A percentile compares a stretch with the other conserved stretches of the same genome.
phyloP scores from a whole-genome alignment of 2,113 vertebrate genomes.

The Leptocoma aspasia region DNA sequence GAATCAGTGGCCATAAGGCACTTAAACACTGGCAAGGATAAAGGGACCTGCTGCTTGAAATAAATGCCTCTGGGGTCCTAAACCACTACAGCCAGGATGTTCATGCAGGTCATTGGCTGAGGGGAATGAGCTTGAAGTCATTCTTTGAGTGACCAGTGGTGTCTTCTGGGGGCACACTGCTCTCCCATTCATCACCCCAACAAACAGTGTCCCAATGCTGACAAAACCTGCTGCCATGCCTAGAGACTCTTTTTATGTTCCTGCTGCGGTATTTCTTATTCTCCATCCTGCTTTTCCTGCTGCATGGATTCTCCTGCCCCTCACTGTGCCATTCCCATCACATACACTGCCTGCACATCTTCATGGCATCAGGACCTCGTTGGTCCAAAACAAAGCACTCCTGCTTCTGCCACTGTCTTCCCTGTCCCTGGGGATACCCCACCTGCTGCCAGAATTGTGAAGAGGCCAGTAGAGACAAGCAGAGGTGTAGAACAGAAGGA shows the following conservation, averaged over 20 bases:
- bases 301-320: background rate
- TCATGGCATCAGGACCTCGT: accelerated
- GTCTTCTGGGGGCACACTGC: background rate
- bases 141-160: background rate
- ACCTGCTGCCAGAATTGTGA: background rate
- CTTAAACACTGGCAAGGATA: background rate
- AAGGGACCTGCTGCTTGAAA: background rate
- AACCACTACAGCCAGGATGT: accelerated
- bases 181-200: background rate
- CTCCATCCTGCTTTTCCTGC: background rate
- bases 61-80: background rate
- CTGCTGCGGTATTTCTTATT: background rate
- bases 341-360: background rate
- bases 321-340: background rate
- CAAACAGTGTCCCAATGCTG: accelerated
- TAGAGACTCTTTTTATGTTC: background rate
- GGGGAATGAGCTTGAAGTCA: accelerated
- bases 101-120: background rate
- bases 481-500: background rate
- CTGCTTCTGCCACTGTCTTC: background rate
- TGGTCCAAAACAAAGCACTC: background rate
- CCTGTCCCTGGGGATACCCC: background rate
- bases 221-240: background rate
- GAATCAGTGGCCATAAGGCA: background rate
- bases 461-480: background rate